phyloP scores from a whole-genome alignment of 2,888 invertebrate species.

The Parnassius smintheus region DNA sequence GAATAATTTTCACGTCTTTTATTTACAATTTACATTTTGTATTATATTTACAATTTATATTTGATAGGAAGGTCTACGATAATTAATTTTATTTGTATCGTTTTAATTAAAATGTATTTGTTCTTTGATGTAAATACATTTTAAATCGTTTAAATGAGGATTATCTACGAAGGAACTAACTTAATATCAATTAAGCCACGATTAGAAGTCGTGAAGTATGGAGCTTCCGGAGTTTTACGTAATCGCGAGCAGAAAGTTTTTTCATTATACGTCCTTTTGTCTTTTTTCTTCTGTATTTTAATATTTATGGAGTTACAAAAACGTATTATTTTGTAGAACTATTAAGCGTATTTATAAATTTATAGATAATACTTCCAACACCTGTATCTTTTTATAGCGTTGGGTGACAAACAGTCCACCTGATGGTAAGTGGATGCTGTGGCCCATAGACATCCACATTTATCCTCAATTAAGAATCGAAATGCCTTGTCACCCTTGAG shows the following conservation, averaged over 20 bases:
- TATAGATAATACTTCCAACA: too few relatives aligned
- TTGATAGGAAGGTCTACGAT: too few relatives aligned
- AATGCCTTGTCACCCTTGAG: too few relatives aligned
- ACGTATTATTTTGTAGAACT: background rate
- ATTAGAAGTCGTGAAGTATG: conserved; percentile 11
- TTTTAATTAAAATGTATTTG: background rate
- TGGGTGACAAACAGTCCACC: too few relatives aligned
- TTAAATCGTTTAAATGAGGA: conserved; percentile 1
- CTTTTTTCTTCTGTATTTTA: conserved; percentile 1
- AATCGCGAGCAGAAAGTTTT: conserved; percentile 16
- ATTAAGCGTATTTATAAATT: background rate
- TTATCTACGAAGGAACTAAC: conserved; percentile 8
- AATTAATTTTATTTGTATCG: too few relatives aligned
- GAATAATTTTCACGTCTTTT: too few relatives aligned
- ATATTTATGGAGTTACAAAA: background rate
- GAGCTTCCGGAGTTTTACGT: conserved; percentile 14
- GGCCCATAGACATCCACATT: too few relatives aligned
- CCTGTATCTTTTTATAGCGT: too few relatives aligned
- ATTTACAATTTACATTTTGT: too few relatives aligned
- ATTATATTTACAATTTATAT: too few relatives aligned
- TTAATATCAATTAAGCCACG: conserved; percentile 15
- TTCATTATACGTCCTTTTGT: conserved; percentile 15
- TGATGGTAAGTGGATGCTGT: too few relatives aligned
- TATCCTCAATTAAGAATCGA: too few relatives aligned
- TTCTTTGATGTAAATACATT: background rate